Evolutionary conservation across 2,888 invertebrate species (phyloP).

Genomic region (Oegoconia quadripuncta): DNA sequence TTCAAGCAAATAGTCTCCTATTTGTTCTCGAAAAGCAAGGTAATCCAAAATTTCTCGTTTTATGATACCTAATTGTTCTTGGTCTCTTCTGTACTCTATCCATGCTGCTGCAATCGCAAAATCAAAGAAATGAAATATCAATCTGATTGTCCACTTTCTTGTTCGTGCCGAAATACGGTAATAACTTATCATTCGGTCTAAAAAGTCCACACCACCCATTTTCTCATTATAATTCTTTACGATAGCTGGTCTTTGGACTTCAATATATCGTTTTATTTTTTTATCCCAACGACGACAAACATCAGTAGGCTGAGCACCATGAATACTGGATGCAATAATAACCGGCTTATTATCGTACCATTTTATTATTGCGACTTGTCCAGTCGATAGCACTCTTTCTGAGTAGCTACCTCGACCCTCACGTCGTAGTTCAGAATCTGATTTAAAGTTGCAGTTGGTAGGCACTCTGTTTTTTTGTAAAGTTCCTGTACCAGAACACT

Average conservation of each 20-base stretch:
- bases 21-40: not conserved
- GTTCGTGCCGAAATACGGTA: slow-evolving; percentile 2
- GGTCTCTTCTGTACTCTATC: slow-evolving; percentile 7
- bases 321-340: not conserved
- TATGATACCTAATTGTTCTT: slow-evolving; percentile 1
- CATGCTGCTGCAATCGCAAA: slow-evolving; percentile 5
- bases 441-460: slow-evolving; percentile 1
- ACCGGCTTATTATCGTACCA: slow-evolving; percentile 5
- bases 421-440: not conserved
- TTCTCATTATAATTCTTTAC: slow-evolving; percentile 5
- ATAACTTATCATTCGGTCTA: slow-evolving; percentile 3
- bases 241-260: not conserved
- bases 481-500: slow-evolving; percentile 4
- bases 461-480: slow-evolving; percentile 3
- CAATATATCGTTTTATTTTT: not conserved
- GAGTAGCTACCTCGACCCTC: slow-evolving; percentile 1
- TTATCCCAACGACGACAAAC: slow-evolving; percentile 1
- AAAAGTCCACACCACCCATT: slow-evolving; percentile 4
- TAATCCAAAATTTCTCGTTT: slow-evolving; percentile 1
- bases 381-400: not conserved
- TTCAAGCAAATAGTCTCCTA: not conserved
- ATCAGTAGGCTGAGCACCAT: not conserved
- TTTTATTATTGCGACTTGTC: not conserved
- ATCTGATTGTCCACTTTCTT: slow-evolving; percentile 3
- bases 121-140: slow-evolving; percentile 10